Conservation (phyloP, 1,140 invertebrate genomes). For the Bradynema listronoti region DNA sequence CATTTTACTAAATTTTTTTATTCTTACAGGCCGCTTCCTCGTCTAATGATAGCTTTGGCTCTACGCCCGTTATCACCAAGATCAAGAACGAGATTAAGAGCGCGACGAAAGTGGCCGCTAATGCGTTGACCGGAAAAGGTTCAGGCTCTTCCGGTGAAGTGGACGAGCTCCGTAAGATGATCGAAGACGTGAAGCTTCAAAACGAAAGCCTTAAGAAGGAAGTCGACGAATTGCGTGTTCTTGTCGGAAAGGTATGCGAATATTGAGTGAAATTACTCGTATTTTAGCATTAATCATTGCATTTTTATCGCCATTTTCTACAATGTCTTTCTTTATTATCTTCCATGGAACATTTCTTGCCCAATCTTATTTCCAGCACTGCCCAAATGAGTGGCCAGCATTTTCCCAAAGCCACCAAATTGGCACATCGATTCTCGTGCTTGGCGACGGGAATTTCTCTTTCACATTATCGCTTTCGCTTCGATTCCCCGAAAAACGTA, state of each 20-base stretch:
- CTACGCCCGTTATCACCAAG: no score
- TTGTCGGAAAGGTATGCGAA: slow-evolving; percentile 11
- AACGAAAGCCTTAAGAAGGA: slow-evolving; percentile 15
- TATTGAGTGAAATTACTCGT: neutral
- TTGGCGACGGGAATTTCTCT: slow-evolving; percentile 49
- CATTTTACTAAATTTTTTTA: no score
- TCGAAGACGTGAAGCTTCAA: slow-evolving; percentile 4
- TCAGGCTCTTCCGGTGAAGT: neutral
- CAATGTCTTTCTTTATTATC: neutral
- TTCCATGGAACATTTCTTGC: neutral
- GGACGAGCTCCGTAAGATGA: slow-evolving; percentile 12
- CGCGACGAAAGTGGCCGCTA: no score
- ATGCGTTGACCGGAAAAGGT: no score
- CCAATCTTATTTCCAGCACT: neutral
- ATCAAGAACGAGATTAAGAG: no score
- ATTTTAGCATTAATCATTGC: neutral
- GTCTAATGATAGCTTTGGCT: no score
- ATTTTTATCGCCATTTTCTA: neutral
- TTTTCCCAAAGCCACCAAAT: neutral
- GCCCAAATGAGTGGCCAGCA: neutral
- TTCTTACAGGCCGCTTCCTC: no score
- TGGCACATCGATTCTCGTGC: slow-evolving; percentile 27
- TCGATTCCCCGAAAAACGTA: slow-evolving; percentile 8
- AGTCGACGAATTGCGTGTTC: slow-evolving; percentile 5
- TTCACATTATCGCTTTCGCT: slow-evolving; percentile 34